Conservation (phyloP, 2,113 vertebrate species). For the Sander lucioperca region DNA sequence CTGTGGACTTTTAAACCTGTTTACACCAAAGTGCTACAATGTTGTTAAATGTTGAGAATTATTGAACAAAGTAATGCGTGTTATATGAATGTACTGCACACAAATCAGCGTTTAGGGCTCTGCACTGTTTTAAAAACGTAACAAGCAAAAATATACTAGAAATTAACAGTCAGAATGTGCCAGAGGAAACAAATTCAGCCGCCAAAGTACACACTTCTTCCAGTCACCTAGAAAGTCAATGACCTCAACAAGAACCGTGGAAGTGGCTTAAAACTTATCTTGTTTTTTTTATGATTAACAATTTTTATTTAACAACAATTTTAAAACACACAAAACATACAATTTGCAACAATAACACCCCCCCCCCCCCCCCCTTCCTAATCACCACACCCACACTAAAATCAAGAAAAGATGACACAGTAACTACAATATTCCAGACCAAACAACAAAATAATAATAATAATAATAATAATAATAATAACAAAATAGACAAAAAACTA, state of each 20-base stretch:
- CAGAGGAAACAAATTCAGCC: neutral
- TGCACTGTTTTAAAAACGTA: neutral
- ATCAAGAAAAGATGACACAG: too few relatives aligned
- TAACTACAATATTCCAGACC: too few relatives aligned
- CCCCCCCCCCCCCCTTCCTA: too few relatives aligned
- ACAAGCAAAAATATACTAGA: neutral
- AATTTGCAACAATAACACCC: too few relatives aligned
- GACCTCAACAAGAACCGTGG: neutral
- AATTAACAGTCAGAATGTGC: neutral
- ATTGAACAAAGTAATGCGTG: conserved; percentile 2
- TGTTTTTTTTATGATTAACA: too few relatives aligned
- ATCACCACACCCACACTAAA: too few relatives aligned
- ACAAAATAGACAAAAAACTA: too few relatives aligned
- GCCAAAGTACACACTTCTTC: neutral
- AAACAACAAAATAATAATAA: too few relatives aligned
- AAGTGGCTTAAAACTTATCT: neutral
- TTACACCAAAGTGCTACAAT: neutral
- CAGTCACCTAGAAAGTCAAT: neutral
- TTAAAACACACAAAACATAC: too few relatives aligned
- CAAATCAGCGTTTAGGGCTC: neutral
- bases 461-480: too few relatives aligned
- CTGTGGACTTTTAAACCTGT: neutral
- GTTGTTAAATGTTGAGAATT: neutral
- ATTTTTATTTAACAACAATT: too few relatives aligned
- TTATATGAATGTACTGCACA: neutral